Base-by-base conservation (phyloP, 2,113 vertebrate genomes). In the Nymphicus hollandicus region DNA sequence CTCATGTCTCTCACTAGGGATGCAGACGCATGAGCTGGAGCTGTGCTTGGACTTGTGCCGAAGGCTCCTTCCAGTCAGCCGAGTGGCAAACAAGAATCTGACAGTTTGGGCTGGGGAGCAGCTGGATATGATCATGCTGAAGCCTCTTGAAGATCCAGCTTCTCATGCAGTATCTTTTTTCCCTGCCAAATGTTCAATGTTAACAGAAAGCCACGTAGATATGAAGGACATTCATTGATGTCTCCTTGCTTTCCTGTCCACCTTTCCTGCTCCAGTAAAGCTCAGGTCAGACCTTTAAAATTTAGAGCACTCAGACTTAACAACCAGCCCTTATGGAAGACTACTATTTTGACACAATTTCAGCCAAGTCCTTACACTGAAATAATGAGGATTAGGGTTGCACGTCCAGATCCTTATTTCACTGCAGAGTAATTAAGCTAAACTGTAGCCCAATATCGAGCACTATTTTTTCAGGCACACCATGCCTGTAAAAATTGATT, bases 1-100 rank as follows among this genome's bases (percentile, higher is more conserved):
- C 7, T 2, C 53, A 11, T 0, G 0, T 63, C 46, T 70, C 41
- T 73, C 0, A 0, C n/a, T 27, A 13, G 47, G 25, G 28, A 16
- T 46, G 46, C 3, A 4, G 63, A 37, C 0, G 3, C 22, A 85
- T 73, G 46, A 88, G 23, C n/a, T 90, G 79, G 66, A 89, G 85
- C 27, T 0, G 0, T 46, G 39, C 33, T 60, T 86, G 92, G 72
- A 46, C 20, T 18, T 9, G 10, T 31, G 76, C 86, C 28, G 4
- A 70, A 81, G 50, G 25, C 65, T 68, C 46, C 33, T 93, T 92
- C 92, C 91, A 94, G 88, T 73, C 83, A 92, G 69, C 25, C 0
- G 0, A 84, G 60, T 1, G 12, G 50, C 60, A 43, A 88, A 78
- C 46, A 41, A 64, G 49, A 93, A 88, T 94, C n/a, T 63, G 49